phyloP scores from a whole-genome alignment of 2,797 vertebrate genomes.

The Tenualosa thibaudeaui region DNA sequence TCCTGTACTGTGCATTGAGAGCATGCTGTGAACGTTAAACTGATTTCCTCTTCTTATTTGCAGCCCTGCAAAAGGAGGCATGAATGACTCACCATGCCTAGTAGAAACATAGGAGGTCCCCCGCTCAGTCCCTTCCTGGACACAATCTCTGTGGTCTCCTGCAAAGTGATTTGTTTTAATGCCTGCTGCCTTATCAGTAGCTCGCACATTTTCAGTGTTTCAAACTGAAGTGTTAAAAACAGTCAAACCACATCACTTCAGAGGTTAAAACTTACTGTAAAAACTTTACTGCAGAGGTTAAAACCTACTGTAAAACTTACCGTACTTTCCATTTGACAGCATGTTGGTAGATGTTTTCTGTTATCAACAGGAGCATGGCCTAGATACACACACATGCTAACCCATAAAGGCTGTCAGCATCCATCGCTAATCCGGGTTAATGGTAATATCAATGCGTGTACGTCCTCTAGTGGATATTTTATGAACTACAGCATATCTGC shows the following conservation, averaged over 20 bases:
- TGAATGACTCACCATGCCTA: not conserved
- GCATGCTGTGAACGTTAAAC: not conserved
- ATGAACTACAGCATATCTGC: not conserved
- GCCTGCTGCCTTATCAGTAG: not conserved
- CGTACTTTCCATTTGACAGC: too few species aligned
- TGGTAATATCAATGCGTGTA: not conserved
- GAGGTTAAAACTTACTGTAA: not conserved
- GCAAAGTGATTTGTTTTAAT: not conserved
- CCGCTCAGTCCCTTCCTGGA: not conserved
- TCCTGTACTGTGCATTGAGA: not conserved
- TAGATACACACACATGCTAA: too few species aligned
- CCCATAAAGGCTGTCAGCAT: not conserved
- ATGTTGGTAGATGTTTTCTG: too few species aligned
- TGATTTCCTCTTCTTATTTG: conserved; percentile 15
- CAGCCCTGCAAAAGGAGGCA: not conserved
- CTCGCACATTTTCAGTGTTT: not conserved
- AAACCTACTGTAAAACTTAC: too few species aligned
- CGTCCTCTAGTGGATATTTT: not conserved
- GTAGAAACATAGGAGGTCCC: not conserved
- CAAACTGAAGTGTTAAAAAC: too few species aligned
- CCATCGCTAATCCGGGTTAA: not conserved
- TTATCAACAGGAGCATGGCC: too few species aligned
- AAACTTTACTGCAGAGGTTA: too few species aligned
- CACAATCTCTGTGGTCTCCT: not conserved
- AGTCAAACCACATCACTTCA: not conserved